Evolutionary conservation across 2,888 invertebrate species (phyloP).

Genomic region (Scaptodrosophila latifasciaeformis): DNA sequence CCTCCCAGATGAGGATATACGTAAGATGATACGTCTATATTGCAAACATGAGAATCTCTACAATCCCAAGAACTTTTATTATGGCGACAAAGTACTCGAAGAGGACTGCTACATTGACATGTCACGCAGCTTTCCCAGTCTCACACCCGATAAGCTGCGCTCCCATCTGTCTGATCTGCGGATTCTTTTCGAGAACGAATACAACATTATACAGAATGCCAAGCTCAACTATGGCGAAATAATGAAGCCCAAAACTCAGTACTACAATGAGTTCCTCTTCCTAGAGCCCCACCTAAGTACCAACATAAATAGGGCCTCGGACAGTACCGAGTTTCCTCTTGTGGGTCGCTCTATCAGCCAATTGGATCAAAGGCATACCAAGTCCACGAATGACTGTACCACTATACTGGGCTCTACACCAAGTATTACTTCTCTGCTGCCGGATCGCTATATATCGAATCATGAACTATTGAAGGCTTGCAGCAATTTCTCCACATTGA

Average conservation of each 20-base stretch:
- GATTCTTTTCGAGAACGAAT: constrained; percentile 35
- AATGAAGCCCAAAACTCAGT: constrained; percentile 31
- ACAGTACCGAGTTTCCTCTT: too few species aligned
- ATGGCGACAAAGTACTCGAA: constrained; percentile 29
- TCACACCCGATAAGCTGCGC: constrained; percentile 19
- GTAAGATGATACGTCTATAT: constrained; percentile 34
- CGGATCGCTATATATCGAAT: too few species aligned
- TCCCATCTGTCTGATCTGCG: constrained; percentile 23
- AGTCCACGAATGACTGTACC: too few species aligned
- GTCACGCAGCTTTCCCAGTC: constrained; percentile 21
- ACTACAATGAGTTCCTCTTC: constrained; percentile 45
- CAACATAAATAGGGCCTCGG: too few species aligned
- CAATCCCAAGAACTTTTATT: constrained; percentile 30
- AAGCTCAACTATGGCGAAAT: constrained; percentile 5
- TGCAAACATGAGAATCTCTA: constrained; percentile 35
- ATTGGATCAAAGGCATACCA: too few species aligned
- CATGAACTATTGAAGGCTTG: too few species aligned
- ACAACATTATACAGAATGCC: constrained; percentile 27
- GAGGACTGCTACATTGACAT: constrained; percentile 38
- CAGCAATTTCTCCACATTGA: too few species aligned
- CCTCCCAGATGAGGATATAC: constrained; percentile 21
- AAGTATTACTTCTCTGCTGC: too few species aligned
- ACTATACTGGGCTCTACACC: too few species aligned
- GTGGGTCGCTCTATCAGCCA: too few species aligned
- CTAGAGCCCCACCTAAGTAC: constrained; percentile 37